phyloP scores from a whole-genome alignment of 1,140 invertebrate genomes.

The Druon quercuslanigerum region DNA sequence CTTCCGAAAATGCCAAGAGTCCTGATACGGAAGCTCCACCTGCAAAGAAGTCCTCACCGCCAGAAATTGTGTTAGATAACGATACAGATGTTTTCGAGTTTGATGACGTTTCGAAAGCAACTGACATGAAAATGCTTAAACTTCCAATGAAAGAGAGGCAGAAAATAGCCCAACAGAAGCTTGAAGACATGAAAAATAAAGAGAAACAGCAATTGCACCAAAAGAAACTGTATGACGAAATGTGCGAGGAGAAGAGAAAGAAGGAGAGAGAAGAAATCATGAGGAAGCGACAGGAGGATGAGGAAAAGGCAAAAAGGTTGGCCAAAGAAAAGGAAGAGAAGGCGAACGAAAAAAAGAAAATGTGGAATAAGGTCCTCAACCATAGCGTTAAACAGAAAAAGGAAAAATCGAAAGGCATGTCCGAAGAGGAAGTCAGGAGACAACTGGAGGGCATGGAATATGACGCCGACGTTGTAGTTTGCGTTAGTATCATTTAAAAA shows the following conservation, averaged over 20 bases:
- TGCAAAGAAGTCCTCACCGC: not conserved
- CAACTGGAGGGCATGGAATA: not conserved
- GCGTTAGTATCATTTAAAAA: not conserved
- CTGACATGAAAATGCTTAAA: not conserved
- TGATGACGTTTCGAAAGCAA: not conserved
- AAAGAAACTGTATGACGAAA: constrained; percentile 33
- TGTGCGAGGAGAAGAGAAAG: constrained; percentile 17
- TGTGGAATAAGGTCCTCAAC: constrained; percentile 7
- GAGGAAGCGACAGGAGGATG: constrained; percentile 35
- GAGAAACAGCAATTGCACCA: not conserved
- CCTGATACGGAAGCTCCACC: constrained; percentile 28
- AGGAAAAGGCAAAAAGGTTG: not conserved
- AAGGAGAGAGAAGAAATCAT: constrained; percentile 30
- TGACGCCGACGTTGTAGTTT: not conserved
- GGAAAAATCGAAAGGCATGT: constrained; percentile 3
- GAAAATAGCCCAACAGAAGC: constrained; percentile 11
- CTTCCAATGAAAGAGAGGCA: not conserved
- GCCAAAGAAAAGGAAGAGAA: not conserved
- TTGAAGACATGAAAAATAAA: constrained; percentile 20
- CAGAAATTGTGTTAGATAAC: constrained; percentile 12
- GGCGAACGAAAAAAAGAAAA: constrained; percentile 19
- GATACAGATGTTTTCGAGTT: not conserved
- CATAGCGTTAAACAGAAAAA: constrained; percentile 31
- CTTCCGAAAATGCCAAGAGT: constrained; percentile 33
- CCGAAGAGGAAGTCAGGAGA: constrained; percentile 12